Evolutionary conservation across 2,113 vertebrate species (phyloP), one percentile per base, ranked within the genome.

Genomic region (Brachypodius melanocephalos): DNA sequence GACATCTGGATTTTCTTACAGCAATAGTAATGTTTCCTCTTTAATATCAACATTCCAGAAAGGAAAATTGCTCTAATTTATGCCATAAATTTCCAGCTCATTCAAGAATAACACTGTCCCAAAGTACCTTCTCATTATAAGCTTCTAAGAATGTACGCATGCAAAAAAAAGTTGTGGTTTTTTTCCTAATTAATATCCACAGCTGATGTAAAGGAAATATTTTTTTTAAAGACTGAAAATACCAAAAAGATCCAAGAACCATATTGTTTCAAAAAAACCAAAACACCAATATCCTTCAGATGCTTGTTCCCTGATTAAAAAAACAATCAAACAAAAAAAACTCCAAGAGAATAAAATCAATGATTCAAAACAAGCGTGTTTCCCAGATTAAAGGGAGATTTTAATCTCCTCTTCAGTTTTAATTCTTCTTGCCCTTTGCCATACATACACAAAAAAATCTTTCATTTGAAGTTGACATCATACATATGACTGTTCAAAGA

Each of bases 1-100:
- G n/a, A 90, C 86, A 92, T 90, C 92, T 92, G 86, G 90, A 86
- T 90, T 94, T 93, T 85, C 80, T 95, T 95, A 90, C 45, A 65
- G 65, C n/a, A 89, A 72, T 67, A 86, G 57, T 63, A 89, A 66
- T 3, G 7, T 66, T 94, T 92, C 92, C 82, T 74, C 43, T 88
- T 81, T 71, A 93, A 90, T 83, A 90, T 73, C 94, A 94, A 83
- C 78, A 85, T 90, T 90, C 88, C 79, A 77, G 83, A 83, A 71
- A 88, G 75, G 55, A 93, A 97, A 96, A 77, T 42, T 83, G 76
- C 46, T 83, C 34, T 40, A 38, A 90, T 85, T 92, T 72, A 81
- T 90, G 76, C 28, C 73, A 87, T 68, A 75, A 90, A 87, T 55
- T 90, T 73, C 71, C 54, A 92, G 65, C 43, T 81, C 52, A 52